These are phyloP conservation scores for Dendrolimus houi DNA, from an alignment of 2,888 invertebrate genomes.

Conservation along the genomic window DNA sequence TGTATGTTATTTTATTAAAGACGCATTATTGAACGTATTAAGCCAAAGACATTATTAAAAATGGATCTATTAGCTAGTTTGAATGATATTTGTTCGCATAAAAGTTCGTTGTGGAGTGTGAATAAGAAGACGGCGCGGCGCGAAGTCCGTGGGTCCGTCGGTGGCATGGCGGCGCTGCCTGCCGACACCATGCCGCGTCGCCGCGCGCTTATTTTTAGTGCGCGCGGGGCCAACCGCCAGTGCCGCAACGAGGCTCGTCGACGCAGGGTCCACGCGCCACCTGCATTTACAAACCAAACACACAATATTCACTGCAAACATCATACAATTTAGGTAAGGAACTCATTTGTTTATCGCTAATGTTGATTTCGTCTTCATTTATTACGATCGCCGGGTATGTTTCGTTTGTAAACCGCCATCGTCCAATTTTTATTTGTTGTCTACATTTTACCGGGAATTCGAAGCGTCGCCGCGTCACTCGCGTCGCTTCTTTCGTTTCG, in stretches of 20 bases:
- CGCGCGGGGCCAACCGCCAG: conserved; percentile 2
- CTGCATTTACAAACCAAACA: background rate
- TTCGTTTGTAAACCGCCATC: background rate
- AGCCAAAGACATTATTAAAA: too few species aligned
- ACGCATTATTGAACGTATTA: too few species aligned
- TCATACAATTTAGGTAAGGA: background rate
- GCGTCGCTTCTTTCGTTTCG: background rate
- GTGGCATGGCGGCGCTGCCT: background rate
- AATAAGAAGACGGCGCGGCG: too few species aligned
- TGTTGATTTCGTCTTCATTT: too few species aligned
- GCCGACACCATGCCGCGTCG: background rate
- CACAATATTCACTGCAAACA: background rate
- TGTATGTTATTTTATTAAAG: too few species aligned
- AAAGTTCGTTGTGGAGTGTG: too few species aligned
- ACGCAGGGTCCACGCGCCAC: conserved; percentile 5
- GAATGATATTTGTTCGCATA: too few species aligned
- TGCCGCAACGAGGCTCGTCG: conserved; percentile 10
- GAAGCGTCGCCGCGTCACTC: background rate
- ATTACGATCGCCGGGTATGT: too few species aligned
- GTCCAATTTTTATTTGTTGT: background rate
- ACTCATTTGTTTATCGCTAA: background rate
- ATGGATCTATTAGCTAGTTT: too few species aligned
- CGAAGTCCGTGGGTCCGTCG: background rate
- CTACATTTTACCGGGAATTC: background rate
- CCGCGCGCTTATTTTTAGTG: conserved; percentile 1